Percentiles rank a stretch among this genome's conserved stretches.
Conservation (phyloP, 1,140 invertebrate genomes). For the Reticulitermes speratus region DNA sequence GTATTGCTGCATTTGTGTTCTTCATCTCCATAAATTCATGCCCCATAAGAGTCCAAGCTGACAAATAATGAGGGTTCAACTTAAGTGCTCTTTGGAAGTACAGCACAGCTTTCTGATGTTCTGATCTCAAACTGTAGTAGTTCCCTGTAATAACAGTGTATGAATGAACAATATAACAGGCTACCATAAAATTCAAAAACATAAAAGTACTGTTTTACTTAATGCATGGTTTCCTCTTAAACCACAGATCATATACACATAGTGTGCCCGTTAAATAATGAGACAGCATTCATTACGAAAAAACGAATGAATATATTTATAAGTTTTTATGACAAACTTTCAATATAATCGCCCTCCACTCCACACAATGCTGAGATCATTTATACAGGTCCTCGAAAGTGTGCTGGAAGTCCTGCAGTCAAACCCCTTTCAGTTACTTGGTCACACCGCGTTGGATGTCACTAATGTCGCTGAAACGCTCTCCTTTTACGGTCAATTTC, state of each 20-base stretch:
- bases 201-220: not conserved
- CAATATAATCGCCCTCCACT: too few relatives aligned
- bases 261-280: too few relatives aligned
- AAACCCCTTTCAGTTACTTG: too few relatives aligned
- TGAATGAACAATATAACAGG: conserved; percentile 8
- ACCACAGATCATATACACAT: not conserved
- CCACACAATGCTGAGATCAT: too few relatives aligned
- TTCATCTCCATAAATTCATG: conserved; percentile 99
- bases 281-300: too few relatives aligned
- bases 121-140: conserved; percentile 93
- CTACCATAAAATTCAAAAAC: not conserved
- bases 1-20: conserved; percentile 95
- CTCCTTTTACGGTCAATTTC: too few relatives aligned
- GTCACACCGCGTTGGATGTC: too few relatives aligned
- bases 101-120: conserved; percentile 94
- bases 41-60: conserved; percentile 97
- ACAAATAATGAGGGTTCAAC: conserved; percentile 90
- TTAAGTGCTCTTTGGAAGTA: conserved; percentile 96
- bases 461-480: too few relatives aligned
- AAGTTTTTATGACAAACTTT: too few relatives aligned
- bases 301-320: too few relatives aligned
- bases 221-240: not conserved
- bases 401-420: too few relatives aligned
- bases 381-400: too few relatives aligned
- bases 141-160: conserved; percentile 69